Evolutionary conservation across 1,140 invertebrate species (phyloP).

Genomic region (Lutraria rhynchaena): DNA sequence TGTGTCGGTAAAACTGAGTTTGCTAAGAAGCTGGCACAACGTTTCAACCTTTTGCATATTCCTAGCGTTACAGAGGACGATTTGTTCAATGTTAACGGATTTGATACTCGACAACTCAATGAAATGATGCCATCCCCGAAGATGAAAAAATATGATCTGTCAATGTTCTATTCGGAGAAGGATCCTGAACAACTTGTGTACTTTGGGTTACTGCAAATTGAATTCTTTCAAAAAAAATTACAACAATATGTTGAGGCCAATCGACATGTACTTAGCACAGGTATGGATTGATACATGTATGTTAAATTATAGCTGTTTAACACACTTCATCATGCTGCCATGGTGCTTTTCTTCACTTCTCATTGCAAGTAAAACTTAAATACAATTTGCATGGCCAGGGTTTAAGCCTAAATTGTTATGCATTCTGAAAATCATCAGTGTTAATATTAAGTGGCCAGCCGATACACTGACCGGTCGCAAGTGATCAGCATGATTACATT

Average conservation of each 20-base stretch:
- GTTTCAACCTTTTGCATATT: constrained; percentile 73
- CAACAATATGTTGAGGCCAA: constrained; percentile 68
- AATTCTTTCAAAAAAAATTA: constrained; percentile 64
- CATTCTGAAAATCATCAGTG: too few species aligned
- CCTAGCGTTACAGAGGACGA: constrained; percentile 65
- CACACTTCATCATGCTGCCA: too few species aligned
- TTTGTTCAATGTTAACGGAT: constrained; percentile 49
- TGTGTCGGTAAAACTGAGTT: constrained; percentile 72
- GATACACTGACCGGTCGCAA: too few species aligned
- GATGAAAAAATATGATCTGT: constrained; percentile 66
- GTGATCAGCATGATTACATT: too few species aligned
- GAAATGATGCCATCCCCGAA: constrained; percentile 63
- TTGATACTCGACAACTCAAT: constrained; percentile 72
- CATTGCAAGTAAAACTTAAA: too few species aligned
- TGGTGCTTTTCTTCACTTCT: too few species aligned
- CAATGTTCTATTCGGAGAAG: constrained; percentile 69
- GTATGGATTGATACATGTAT: too few species aligned
- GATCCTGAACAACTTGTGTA: constrained; percentile 62
- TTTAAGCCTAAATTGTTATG: too few species aligned
- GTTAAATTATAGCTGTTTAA: too few species aligned
- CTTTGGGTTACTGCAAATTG: constrained; percentile 67
- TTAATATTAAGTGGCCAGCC: too few species aligned
- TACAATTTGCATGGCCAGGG: too few species aligned
- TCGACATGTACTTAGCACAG: constrained; percentile 75
- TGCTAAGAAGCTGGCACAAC: constrained; percentile 72